Evolutionary conservation across 2,888 invertebrate genomes (phyloP), one percentile per base, ranked within the genome.

Genomic region (Latrodectus hesperus): DNA sequence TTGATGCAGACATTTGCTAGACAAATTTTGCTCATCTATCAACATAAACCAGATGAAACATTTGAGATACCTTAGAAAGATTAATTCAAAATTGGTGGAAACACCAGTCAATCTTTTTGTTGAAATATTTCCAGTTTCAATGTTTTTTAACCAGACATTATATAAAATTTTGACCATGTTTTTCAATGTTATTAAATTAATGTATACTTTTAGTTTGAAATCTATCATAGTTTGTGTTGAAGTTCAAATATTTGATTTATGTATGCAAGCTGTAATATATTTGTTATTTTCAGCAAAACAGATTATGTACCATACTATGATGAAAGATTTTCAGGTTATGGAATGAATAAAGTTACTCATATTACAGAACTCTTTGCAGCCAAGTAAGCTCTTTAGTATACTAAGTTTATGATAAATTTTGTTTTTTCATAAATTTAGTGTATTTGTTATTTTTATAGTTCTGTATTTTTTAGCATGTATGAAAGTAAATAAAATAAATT

Each of bases 281-380:
- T 65, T 72, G 6, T 12, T 22, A 26, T 67, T 76, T 80, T 70
- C 26, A 90, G 90, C n/a, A 90, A 90, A 81, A 83, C 84, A 17
- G 68, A 65, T 65, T 52, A 70, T 70, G 55, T 89, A 70, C 90
- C 90, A 14, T 67, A 78, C 17, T 90, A 89, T 85, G 90, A 90
- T 87, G 90, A 90, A 89, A 76, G 88, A 75, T 89, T 90, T 76
- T 71, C 87, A 53, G 90, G 90, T 26, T 90, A 90, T 86, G 90
- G 90, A 38, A 90, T 90, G 90, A 90, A 90, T 80, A 90, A 90
- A 89, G 90, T 90, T 11, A 90, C 90, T 73, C 89, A 90, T 53
- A 89, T 89, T 53, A 90, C 89, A 17, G 90, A 90, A 87, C 89
- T 90, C 16, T 90, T 89, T 86, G 90, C 90, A 17, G 84, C 90